These are phyloP conservation scores for Megaceryle torquata DNA, from an alignment of 2,113 vertebrate genomes.

Conservation along the genomic window DNA sequence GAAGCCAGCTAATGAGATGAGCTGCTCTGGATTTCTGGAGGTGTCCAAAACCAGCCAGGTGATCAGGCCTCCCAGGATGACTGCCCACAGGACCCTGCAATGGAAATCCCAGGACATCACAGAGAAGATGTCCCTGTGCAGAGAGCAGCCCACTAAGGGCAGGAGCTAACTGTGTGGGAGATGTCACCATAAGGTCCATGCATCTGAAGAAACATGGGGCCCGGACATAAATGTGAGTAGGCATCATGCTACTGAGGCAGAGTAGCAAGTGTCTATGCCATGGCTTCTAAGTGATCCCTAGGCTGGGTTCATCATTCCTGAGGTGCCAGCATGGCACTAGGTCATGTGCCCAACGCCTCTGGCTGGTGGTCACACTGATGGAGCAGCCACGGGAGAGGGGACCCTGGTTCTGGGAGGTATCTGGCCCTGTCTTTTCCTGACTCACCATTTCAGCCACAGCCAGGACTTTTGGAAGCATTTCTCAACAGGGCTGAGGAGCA, in stretches of 20 bases:
- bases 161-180: background rate
- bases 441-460: conserved; percentile 89
- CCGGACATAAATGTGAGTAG: background rate
- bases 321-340: background rate
- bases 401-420: background rate
- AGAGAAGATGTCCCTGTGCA: background rate
- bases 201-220: background rate
- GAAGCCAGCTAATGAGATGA: conserved; percentile 89
- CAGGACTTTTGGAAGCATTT: conserved; percentile 68
- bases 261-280: background rate
- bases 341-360: background rate
- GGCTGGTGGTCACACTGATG: background rate
- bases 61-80: conserved; percentile 74
- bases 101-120: background rate
- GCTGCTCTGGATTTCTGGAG: conserved; percentile 78
- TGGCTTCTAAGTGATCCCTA: background rate
- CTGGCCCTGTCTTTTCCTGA: background rate
- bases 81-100: conserved; percentile 79
- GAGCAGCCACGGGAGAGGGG: background rate
- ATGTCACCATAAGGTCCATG: background rate
- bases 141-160: background rate
- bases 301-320: background rate
- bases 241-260: background rate
- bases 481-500: conserved; percentile 56
- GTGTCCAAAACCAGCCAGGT: conserved; percentile 86